A percentile compares a stretch with the other conserved stretches of the same genome.
Evolutionary conservation across 2,888 invertebrate species (phyloP).

Genomic region (Bhutanitis thaidina): DNA sequence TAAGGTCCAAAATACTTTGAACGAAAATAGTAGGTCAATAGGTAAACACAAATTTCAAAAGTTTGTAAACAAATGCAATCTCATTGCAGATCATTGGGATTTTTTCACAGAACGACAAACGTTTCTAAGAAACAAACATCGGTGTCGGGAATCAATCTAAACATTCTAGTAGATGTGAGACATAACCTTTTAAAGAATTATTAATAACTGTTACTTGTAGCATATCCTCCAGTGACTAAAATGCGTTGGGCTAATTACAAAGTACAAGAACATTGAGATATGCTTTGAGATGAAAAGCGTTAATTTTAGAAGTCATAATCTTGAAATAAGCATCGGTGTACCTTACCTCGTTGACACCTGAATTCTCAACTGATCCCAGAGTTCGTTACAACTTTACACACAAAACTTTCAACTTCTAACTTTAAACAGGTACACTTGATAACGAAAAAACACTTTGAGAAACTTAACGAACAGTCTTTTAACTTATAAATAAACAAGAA

Average conservation of each 20-base stretch:
- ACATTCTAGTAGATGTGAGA: conserved; percentile 50
- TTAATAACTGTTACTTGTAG: conserved; percentile 24
- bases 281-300: conserved; percentile 39
- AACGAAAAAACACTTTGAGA: conserved; percentile 47
- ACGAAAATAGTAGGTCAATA: conserved; percentile 37
- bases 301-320: conserved; percentile 62
- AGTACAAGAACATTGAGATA: conserved; percentile 31
- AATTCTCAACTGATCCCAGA: conserved; percentile 71
- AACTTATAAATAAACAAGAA: conserved; percentile 63
- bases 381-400: conserved; percentile 75
- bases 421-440: conserved; percentile 47
- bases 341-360: conserved; percentile 80
- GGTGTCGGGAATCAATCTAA: conserved; percentile 29
- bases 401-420: conserved; percentile 64
- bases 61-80: conserved; percentile 44
- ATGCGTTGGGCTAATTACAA: conserved; percentile 30
- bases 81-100: conserved; percentile 15
- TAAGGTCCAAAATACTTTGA: conserved; percentile 19
- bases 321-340: conserved; percentile 61
- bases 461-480: conserved; percentile 55
- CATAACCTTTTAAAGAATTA: conserved; percentile 51
- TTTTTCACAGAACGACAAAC: conserved; percentile 11
- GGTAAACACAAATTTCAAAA: conserved; percentile 32
- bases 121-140: conserved; percentile 19
- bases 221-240: conserved; percentile 15